Base-by-base conservation (phyloP, 2,888 invertebrate species). In the Pyrgus malvae region DNA sequence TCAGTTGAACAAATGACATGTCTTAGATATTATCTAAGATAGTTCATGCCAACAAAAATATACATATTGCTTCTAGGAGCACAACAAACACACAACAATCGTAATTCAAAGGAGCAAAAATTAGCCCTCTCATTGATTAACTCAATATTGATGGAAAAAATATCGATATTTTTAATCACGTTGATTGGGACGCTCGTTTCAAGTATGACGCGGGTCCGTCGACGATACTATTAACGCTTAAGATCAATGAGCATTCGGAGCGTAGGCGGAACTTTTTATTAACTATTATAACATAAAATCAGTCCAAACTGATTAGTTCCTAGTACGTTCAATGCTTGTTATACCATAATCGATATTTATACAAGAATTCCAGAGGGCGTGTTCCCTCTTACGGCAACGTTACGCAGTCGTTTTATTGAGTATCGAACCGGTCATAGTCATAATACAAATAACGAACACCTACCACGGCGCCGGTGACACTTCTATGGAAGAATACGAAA, bases 231-330 rank as follows among this genome's bases (percentile, higher is more conserved):
- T 84, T 84, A 85, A 80, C 78, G 74, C 78, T 63, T 50, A 72
- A 83, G 83, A 85, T 85, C 85, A 86, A 86, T 83, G 80, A 76
- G 78, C 73, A 75, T 74, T 74, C 69, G 72, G 66, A 65, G 68
- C 72, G 87, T 87, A 83, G 87, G 88, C 83, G 87, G 80, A 77
- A 73, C 82, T 76, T 78, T 87, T 85, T 85, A 87, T 88, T 88
- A 86, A 82, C 80, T 80, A 83, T 83, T 84, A 80, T 80, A 82
- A 83, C 81, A 82, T 80, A 79, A 85, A 83, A 83, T 77, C 25
- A 41, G 41, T 27, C 79, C 71, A 73, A 78, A 76, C 82, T 83
- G 78, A 87, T 84, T 82, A 85, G 81, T 80, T 81, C 78, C 74
- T 76, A 74, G 74, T 78, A 75, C 67, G 67, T 72, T 70, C 31